phyloP scores from a whole-genome alignment of 1,140 invertebrate genomes.

The Sinonovacula constricta region DNA sequence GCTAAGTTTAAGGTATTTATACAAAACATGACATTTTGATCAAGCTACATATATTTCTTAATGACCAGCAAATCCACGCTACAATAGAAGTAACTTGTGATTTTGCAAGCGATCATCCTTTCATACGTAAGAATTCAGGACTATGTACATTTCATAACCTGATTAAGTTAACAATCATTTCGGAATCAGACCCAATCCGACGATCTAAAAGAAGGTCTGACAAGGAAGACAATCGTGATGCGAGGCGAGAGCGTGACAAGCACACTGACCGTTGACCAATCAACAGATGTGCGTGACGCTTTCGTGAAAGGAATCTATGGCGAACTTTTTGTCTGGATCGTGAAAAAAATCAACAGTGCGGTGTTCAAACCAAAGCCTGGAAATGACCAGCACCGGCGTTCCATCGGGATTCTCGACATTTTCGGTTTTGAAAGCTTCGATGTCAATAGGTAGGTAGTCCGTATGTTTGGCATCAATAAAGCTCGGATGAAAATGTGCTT shows the following conservation, averaged over 20 bases:
- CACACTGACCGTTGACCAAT: slow-evolving; percentile 67
- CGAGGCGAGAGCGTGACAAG: slow-evolving; percentile 94
- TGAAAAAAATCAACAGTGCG: slow-evolving; percentile 97
- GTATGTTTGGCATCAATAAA: too few species aligned
- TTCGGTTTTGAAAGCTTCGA: slow-evolving; percentile 99
- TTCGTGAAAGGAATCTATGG: slow-evolving; percentile 98
- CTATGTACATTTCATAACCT: too few species aligned
- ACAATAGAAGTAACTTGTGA: not conserved
- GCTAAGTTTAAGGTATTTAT: too few species aligned
- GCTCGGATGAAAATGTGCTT: too few species aligned
- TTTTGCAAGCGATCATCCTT: not conserved
- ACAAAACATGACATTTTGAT: too few species aligned
- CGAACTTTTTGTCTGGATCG: slow-evolving; percentile 96
- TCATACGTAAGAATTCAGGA: not conserved
- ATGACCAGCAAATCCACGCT: too few species aligned
- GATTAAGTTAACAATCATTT: too few species aligned
- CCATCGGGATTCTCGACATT: slow-evolving; percentile 98
- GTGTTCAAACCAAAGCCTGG: slow-evolving; percentile 84
- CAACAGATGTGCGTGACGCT: slow-evolving; percentile 98
- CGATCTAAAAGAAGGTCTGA: slow-evolving; percentile 93
- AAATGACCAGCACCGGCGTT: slow-evolving; percentile 62
- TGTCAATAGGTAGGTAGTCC: slow-evolving; percentile 88
- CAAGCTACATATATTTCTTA: too few species aligned
- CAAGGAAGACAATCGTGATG: slow-evolving; percentile 96
- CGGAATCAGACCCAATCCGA: slow-evolving; percentile 79